Conservation (phyloP, 2,888 invertebrate genomes). For the Cryptocephalus moraei region DNA sequence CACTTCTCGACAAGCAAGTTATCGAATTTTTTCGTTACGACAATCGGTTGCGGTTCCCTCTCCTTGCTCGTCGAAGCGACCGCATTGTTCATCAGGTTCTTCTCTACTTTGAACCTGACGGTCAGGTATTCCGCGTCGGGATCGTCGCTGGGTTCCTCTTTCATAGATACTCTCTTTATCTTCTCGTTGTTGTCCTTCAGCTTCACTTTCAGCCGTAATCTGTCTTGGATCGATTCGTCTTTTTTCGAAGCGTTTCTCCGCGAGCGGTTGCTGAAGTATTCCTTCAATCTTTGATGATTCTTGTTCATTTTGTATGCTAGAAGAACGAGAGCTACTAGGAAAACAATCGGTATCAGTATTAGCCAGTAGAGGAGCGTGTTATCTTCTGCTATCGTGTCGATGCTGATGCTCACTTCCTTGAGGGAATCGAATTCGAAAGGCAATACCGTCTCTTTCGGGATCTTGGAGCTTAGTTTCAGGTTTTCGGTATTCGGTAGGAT, state of each 20-base stretch:
- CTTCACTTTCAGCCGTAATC: slow-evolving; percentile 5
- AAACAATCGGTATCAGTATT: background rate
- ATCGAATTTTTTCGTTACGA: background rate
- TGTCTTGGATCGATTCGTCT: background rate
- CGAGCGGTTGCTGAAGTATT: background rate
- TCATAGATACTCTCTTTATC: slow-evolving; percentile 3
- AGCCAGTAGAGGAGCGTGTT: background rate
- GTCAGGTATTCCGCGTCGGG: slow-evolving; percentile 7
- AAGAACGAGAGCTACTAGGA: background rate
- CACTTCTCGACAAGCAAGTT: background rate
- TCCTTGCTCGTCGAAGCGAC: background rate
- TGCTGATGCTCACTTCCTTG: background rate
- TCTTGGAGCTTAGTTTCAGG: background rate
- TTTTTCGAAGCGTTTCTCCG: background rate
- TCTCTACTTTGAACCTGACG: slow-evolving; percentile 7
- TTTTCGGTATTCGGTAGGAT: slow-evolving; percentile 1
- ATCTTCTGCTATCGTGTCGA: background rate
- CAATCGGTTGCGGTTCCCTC: background rate
- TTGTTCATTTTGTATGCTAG: slow-evolving; percentile 2
- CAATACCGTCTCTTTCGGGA: slow-evolving; percentile 1
- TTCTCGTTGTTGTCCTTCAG: slow-evolving; percentile 2
- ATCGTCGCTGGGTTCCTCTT: slow-evolving; percentile 2
- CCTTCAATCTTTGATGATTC: background rate
- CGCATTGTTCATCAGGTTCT: background rate
- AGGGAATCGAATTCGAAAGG: slow-evolving; percentile 3